phyloP scores from a whole-genome alignment of 2,888 invertebrate genomes.

The Pardosa pseudoannulata region DNA sequence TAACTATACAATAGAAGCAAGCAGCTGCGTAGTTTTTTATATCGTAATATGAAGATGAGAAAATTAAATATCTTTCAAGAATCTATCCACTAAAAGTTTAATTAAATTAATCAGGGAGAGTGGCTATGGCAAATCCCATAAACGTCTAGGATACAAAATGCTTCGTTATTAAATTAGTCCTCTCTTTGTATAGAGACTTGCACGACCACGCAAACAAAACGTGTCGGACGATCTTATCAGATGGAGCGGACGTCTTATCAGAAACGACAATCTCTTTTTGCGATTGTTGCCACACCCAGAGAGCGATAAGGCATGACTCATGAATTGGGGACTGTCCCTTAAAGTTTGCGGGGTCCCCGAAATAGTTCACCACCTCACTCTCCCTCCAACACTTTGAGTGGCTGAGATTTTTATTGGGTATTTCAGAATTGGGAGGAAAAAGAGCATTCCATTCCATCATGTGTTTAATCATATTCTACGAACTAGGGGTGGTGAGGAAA shows the following conservation, averaged over 20 bases:
- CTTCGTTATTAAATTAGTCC: too few species aligned
- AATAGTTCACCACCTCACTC: background rate
- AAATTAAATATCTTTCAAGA: too few species aligned
- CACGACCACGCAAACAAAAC: background rate
- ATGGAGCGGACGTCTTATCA: slow-evolving; percentile 29
- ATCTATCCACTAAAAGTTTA: too few species aligned
- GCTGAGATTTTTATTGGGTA: background rate
- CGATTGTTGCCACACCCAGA: slow-evolving; percentile 56
- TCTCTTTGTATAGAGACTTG: background rate
- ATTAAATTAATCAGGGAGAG: too few species aligned
- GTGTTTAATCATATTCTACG: background rate
- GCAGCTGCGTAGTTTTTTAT: too few species aligned
- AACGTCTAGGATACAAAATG: too few species aligned
- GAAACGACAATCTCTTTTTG: slow-evolving; percentile 34
- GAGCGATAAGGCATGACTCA: slow-evolving; percentile 62
- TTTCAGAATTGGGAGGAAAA: too few species aligned
- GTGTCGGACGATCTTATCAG: slow-evolving; percentile 4
- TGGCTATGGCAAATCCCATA: too few species aligned
- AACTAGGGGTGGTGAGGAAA: too few species aligned
- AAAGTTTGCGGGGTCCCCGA: slow-evolving; percentile 9
- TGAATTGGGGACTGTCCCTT: slow-evolving; percentile 44
- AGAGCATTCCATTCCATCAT: background rate
- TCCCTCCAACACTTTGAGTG: background rate
- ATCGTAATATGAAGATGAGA: too few species aligned
- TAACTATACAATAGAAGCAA: too few species aligned